phyloP scores from a whole-genome alignment of 1,140 invertebrate genomes.

The Aporrectodea caliginosa region DNA sequence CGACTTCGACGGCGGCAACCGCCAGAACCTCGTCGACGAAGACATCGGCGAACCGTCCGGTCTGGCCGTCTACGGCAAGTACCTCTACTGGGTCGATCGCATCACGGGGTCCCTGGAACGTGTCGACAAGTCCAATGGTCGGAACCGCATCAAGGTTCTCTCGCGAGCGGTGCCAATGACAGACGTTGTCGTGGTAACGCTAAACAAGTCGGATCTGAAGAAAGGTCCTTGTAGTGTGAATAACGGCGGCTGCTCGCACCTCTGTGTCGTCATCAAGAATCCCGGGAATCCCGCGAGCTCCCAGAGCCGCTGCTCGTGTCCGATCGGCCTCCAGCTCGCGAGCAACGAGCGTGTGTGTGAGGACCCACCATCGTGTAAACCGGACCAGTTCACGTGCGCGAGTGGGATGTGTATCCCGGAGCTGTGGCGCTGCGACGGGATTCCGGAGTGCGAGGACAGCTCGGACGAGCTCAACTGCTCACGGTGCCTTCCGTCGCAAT shows the following conservation, averaged over 20 bases:
- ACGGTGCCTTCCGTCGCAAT: conserved; percentile 40
- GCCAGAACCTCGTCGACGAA: conserved; percentile 62
- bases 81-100: conserved; percentile 97
- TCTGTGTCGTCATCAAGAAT: conserved; percentile 72
- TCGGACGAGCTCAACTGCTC: conserved; percentile 79
- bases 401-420: conserved; percentile 44
- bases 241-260: conserved; percentile 92
- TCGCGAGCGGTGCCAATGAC: conserved; percentile 61
- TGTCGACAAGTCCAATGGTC: conserved; percentile 41
- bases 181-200: conserved; percentile 60
- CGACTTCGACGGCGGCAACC: conserved; percentile 71
- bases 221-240: conserved; percentile 71
- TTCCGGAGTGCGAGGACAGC: conserved; percentile 69
- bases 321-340: conserved; percentile 44
- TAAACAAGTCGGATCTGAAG: conserved; percentile 35
- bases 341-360: conserved; percentile 45
- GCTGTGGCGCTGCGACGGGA: conserved; percentile 59
- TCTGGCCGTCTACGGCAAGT: conserved; percentile 83
- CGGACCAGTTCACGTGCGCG: conserved; percentile 50
- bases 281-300: conserved; percentile 56
- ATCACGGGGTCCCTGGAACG: conserved; percentile 65
- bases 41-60: conserved; percentile 91
- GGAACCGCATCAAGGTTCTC: conserved; percentile 36
- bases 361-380: conserved; percentile 48
- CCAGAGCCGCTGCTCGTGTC: conserved; percentile 47